Base-by-base conservation (phyloP, 2,888 invertebrate species). In the Drosophila barbarae region DNA sequence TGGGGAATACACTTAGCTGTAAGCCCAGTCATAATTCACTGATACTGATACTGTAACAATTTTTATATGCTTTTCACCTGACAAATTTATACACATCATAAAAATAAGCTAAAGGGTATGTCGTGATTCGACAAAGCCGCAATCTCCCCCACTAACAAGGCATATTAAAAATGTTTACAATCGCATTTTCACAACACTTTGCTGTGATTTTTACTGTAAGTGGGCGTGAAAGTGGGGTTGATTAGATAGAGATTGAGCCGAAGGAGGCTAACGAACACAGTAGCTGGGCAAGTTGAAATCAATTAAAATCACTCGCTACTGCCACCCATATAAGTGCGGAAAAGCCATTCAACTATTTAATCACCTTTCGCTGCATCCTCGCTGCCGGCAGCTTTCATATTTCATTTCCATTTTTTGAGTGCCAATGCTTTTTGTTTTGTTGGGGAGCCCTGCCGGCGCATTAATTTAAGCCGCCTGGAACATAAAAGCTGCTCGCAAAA, bases 391-490 rank as follows among this genome's bases (percentile, higher is more conserved):
- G 35, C 44, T 50, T 67, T 51, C 42, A 57, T 65, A 39, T 46
- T 47, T 30, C 46, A 51, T 39, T 54, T 47, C 13, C 46, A 47
- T 47, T 8, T 32, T 44, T 63, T 34, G 32, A 35, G 53, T 41
- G 64, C 38, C 64, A 5, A 21, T 38, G 41, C 44, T 57, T 63
- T 70, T 71, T 64, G 58, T 69, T 68, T 54, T 54, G 61, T 46
- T 46, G 47, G 44, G 47, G 50, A 69, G 68, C 64, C 56, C 67
- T 55, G 69, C 52, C 55, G 52, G 66, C 60, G 84, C 71, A 79
- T 83, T 85, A 69, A 77, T 79, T 85, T 83, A 81, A 81, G 69
- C 84, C 81, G 61, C 56, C 60, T 54, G 81, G 70, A 69, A 75
- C 70, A 75, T 56, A 68, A 72, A 73, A 77, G 70, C 80, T 69